Evolutionary conservation across 2,888 invertebrate genomes (phyloP).

Genomic region (Drosophila neonasuta): DNA sequence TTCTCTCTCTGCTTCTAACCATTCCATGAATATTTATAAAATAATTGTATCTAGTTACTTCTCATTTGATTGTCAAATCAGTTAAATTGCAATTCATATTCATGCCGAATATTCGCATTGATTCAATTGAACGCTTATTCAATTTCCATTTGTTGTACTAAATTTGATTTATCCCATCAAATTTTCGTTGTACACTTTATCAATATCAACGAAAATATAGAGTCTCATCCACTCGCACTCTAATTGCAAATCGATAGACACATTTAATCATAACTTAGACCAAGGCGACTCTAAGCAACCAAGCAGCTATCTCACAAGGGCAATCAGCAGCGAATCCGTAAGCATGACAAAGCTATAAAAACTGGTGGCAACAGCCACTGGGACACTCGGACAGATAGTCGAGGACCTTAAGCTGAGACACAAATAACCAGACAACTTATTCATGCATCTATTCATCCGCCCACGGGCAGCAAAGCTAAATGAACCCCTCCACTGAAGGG

Average conservation of each 20-base stretch:
- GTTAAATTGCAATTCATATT: constrained; percentile 9
- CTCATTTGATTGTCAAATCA: not conserved
- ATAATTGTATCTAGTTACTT: not conserved
- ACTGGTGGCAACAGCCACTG: constrained; percentile 35
- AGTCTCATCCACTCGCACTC: constrained; percentile 3
- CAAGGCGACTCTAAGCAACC: constrained; percentile 30
- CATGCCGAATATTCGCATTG: constrained; percentile 8
- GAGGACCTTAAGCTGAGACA: constrained; percentile 41
- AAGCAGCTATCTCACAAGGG: constrained; percentile 59
- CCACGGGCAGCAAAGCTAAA: constrained; percentile 27
- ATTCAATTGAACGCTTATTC: constrained; percentile 32
- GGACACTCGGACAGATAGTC: constrained; percentile 14
- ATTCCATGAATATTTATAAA: not conserved
- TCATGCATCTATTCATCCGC: constrained; percentile 27
- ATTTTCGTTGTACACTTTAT: constrained; percentile 34
- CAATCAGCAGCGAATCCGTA: constrained; percentile 74
- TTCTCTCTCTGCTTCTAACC: not conserved
- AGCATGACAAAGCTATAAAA: constrained; percentile 73
- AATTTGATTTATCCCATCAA: constrained; percentile 47
- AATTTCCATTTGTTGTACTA: constrained; percentile 40
- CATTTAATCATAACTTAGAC: constrained; percentile 59
- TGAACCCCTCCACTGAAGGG: constrained; percentile 41
- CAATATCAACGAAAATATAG: constrained; percentile 9
- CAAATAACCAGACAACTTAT: constrained; percentile 53
- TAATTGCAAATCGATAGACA: constrained; percentile 69